Base-by-base conservation (phyloP, 2,113 vertebrate species). In the Onychorhynchus coronatus region DNA sequence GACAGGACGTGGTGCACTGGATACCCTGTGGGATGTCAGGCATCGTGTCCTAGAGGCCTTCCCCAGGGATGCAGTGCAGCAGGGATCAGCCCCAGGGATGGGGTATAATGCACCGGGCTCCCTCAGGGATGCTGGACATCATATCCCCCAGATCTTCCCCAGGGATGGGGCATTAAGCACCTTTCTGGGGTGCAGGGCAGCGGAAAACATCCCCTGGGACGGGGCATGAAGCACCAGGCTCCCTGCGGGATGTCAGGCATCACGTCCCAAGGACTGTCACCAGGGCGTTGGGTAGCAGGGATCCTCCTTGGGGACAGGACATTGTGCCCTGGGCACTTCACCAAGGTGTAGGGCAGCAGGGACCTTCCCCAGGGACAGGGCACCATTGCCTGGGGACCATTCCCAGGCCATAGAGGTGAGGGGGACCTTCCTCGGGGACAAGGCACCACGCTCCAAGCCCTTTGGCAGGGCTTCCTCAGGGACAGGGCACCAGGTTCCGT, bases 281-380 rank as follows among this genome's bases (percentile, higher is more conserved):
- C 49, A 41, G 75, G 47, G 24, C 30, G 8, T 17, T 9, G 17
- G 37, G 56, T 28, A 21, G 59, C 30, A 20, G 65, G 25, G 17
- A 62, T n/a, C 12, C 20, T 59, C 50, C 56, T 14, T 22, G 21
- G 68, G 89, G 71, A 58, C 33, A 17, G 37, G 42, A 42, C 22
- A 5, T 5, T 2, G 22, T 22, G 23, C 14, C 16, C 39, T 14
- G 21, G 15, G 55, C 9, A 6, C 66, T 58, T 41, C 41, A 3
- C 12, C 5, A 3, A 30, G 22, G 27, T 3, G 0, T 1, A 7
- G 52, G 12, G 37, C 33, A 30, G n/a, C 19, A 15, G 42, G 30
- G 41, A 81, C 44, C 46, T 31, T 56, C 61, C 67, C 11, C 4
- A 3, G 66, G 66, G 41, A 25, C 47, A 16, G n/a, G 39, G 14